A percentile compares a stretch with the other conserved stretches of the same genome.
Evolutionary conservation across 1,140 invertebrate species (phyloP).

Genomic region (Diabrotica virgifera): DNA sequence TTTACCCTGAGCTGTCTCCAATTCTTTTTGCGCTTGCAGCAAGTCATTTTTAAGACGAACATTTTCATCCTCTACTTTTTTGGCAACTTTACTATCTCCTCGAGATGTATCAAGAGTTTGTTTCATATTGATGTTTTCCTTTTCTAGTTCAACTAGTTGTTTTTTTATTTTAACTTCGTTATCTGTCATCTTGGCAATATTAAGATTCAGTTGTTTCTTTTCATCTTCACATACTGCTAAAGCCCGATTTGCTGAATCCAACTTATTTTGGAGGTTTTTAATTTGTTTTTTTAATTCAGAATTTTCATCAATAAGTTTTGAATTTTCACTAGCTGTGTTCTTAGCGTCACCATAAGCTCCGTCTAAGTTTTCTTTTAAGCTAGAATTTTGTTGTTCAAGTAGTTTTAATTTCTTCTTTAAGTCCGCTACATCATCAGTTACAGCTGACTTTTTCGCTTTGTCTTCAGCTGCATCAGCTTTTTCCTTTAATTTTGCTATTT

Average conservation of each 20-base stretch:
- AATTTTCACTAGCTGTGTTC: not conserved
- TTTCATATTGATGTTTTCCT: conserved; percentile 21
- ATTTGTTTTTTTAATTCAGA: conserved; percentile 8
- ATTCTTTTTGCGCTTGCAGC: conserved; percentile 12
- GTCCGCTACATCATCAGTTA: conserved; percentile 17
- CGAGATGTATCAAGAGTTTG: conserved; percentile 10
- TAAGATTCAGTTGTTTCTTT: not conserved
- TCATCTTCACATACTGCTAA: not conserved
- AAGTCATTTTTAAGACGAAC: conserved; percentile 8
- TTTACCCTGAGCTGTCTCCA: conserved; percentile 15
- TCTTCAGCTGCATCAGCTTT: conserved; percentile 16
- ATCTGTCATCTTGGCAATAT: conserved; percentile 14
- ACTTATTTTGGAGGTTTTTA: conserved; percentile 5
- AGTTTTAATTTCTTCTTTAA: conserved; percentile 25
- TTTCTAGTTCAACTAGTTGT: conserved; percentile 19
- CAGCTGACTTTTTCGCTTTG: conserved; percentile 2
- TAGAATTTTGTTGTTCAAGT: conserved; percentile 23
- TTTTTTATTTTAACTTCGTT: conserved; percentile 25
- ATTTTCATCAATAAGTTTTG: conserved; percentile 9
- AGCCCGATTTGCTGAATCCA: conserved; percentile 8
- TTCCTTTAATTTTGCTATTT: conserved; percentile 24
- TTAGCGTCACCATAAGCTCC: conserved; percentile 16
- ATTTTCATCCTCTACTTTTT: conserved; percentile 19
- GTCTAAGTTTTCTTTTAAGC: conserved; percentile 26
- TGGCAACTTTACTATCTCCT: conserved; percentile 14